Base-by-base conservation (phyloP, 2,888 invertebrate genomes). In the Argyresthia goedartella region DNA sequence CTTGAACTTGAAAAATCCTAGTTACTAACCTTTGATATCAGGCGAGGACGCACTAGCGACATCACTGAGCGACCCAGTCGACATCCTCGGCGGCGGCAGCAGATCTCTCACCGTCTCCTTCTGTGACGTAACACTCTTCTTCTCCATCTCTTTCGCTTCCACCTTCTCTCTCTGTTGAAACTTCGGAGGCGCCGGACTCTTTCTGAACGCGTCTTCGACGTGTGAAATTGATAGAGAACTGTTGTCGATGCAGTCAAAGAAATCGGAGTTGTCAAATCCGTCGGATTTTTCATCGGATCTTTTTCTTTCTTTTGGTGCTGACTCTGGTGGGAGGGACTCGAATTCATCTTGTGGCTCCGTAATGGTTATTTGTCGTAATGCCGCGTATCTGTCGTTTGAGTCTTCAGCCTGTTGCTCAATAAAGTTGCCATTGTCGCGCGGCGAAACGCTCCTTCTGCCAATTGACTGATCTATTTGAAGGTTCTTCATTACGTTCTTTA, bases 321-420 rank as follows among this genome's bases (percentile, higher is more conserved):
- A n/a, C 62, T 87, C 87, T 0, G 87, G 78, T 0, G 87, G 87
- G 35, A 86, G 57, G 0, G 82, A 85, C 57, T 86, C 85, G 53
- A 79, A 81, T 53, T 89, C 90, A 8, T 90, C 90, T 61, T 80
- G 81, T 56, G 81, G 86, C 65, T 91, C 91, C 0, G 90, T 91
- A 52, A 90, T 81, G 41, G 93, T 93, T 10, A 92, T 91, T 66
- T 95, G 95, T 0, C 95, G 85, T 50, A 95, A 73, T 0, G 95
- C 95, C 0, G 95, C 95, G 68, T 95, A 95, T 62, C 91, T 90
- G 73, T 95, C 95, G 60, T 76, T 78, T 16, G 62, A 60, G 51
- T 81, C 75, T 53, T 88, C 88, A 4, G 63, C 69, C 57, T 87
- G 88, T 0, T 63, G 55, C 33, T 85, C 84, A 1, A 78, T 71